Base-by-base conservation (phyloP, 2,113 vertebrate genomes). In the Nipponia nippon region DNA sequence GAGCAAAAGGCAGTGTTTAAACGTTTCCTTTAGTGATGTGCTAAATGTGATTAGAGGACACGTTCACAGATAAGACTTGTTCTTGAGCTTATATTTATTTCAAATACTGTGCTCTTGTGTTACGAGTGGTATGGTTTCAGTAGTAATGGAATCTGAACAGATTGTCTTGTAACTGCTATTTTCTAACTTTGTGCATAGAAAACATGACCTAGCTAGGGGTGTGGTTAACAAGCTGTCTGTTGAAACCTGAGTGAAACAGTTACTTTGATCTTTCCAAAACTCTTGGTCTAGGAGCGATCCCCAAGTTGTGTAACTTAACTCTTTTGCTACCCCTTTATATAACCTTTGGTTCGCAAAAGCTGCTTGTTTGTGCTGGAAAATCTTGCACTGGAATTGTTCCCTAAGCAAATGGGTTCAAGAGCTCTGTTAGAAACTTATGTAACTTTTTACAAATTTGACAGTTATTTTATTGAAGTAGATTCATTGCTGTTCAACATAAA, bases 101-200 rank as follows among this genome's bases (percentile, higher is more conserved):
- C 26, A 46, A 25, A 52, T 77, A 42, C 23, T 49, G 20, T 23
- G 11, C 40, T 61, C 59, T 71, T 71, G 17, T 0, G 0, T 71
- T 75, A 16, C 7, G 47, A 30, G 8, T 40, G 38, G 5, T 55
- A 6, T 38, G 27, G 22, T 70, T 91, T 95, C 27, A 56, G 59
- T 53, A 50, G 38, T 46, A n/a, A n/a, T 20, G 27, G 40, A 56
- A 53, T 30, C 26, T 34, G 76, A 91, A 29, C 30, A 29, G 38
- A 17, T 50, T 1, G 5, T 26, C 34, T 69, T 19, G 5, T n/a
- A 78, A 76, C 32, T 62, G 49, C 38, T 29, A 9, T 66, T 91
- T 87, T 93, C 56, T 75, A 42, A 66, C 30, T 47, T 42, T 2
- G 8, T 61, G n/a, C 2, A 1, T 61, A 14, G 13, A 38, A 65